phyloP scores from a whole-genome alignment of 2,113 vertebrate species.

The Synchiropus splendidus region DNA sequence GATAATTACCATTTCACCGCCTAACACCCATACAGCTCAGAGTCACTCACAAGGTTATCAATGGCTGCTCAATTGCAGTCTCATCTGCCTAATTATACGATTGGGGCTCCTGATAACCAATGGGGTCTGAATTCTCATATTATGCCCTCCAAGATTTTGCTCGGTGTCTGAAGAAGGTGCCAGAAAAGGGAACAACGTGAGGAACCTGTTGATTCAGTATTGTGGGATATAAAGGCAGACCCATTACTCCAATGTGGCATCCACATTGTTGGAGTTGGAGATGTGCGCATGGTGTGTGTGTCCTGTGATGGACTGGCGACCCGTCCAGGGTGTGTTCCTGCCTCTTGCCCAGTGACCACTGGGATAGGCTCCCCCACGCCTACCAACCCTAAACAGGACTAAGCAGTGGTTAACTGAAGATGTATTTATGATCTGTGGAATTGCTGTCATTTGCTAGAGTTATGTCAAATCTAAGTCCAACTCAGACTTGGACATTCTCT shows the following conservation, averaged over 20 bases:
- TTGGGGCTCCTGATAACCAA: conserved; percentile 56
- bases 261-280: no score
- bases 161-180: conserved; percentile 34
- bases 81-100: conserved; percentile 62
- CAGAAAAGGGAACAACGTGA: conserved; percentile 38
- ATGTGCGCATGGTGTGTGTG: no score
- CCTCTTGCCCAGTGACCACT: no score
- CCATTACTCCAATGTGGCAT: background rate
- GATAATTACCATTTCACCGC: conserved; percentile 60
- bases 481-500: no score
- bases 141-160: conserved; percentile 19
- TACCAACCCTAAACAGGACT: no score
- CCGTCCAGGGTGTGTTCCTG: no score
- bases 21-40: conserved; percentile 43
- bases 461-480: no score
- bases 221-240: conserved; percentile 4
- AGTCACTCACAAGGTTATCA: conserved; percentile 57
- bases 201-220: conserved; percentile 55
- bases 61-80: conserved; percentile 52
- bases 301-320: no score
- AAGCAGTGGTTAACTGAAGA: no score
- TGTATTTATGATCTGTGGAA: no score
- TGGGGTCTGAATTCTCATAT: conserved; percentile 42
- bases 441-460: no score
- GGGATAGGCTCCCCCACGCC: no score